phyloP scores from a whole-genome alignment of 35 echinoderm and acorn worm species.

The Ophioderma brevispina region DNA sequence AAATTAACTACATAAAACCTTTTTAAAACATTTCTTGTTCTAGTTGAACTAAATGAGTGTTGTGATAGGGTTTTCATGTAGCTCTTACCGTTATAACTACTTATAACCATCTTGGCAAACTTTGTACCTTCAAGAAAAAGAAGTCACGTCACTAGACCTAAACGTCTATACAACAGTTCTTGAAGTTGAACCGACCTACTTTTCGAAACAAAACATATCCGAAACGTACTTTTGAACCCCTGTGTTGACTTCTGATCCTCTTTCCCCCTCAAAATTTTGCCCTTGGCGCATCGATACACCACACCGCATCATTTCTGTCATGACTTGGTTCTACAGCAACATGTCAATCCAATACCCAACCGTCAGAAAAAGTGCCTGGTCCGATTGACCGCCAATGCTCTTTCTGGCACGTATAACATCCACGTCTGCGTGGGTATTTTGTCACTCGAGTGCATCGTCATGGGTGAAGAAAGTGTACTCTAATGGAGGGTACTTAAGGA shows the following conservation, averaged over 20 bases:
- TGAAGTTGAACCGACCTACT: not conserved
- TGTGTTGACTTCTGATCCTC: not conserved
- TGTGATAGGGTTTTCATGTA: no score
- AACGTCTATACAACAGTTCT: not conserved
- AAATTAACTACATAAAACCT: no score
- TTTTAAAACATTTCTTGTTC: no score
- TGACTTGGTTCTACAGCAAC: not conserved
- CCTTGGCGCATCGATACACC: not conserved
- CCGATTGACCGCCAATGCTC: not conserved
- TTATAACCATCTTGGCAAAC: no score
- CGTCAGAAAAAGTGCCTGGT: not conserved
- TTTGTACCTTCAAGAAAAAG: no score
- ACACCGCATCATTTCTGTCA: not conserved
- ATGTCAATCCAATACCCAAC: not conserved
- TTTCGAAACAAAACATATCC: slow-evolving; percentile 14
- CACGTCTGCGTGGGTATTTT: not conserved
- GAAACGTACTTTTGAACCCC: slow-evolving; percentile 1
- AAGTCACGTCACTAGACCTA: not conserved
- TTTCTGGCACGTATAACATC: not conserved
- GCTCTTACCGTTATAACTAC: no score
- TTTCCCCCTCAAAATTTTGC: not conserved
- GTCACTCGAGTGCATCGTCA: not conserved
- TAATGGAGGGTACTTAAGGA: no score
- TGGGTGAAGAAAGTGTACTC: no score
- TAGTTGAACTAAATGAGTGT: no score